Conservation (phyloP, 2,888 invertebrate species). For the Philereme transversata region DNA sequence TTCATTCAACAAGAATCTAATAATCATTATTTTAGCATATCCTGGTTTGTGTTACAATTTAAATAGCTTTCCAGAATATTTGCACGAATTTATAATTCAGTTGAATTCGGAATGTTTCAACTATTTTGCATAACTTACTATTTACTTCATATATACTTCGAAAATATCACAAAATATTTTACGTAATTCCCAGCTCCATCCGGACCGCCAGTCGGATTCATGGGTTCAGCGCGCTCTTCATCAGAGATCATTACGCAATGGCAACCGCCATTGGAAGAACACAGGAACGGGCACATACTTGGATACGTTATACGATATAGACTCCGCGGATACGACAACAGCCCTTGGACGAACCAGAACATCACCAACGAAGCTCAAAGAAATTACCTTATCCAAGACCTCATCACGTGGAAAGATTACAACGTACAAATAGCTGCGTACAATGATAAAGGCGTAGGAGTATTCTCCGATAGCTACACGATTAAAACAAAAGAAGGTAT, state of each 20-base stretch:
- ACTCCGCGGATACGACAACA: constrained; percentile 94
- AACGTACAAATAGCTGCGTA: constrained; percentile 98
- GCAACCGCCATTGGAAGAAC: constrained; percentile 97
- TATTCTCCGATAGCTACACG: constrained; percentile 94
- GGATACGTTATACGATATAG: constrained; percentile 97
- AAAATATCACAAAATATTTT: constrained; percentile 1
- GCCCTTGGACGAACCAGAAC: constrained; percentile 96
- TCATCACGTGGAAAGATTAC: constrained; percentile 99
- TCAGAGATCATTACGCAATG: constrained; percentile 98
- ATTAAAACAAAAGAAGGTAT: constrained; percentile 98
- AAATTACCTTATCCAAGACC: constrained; percentile 94
- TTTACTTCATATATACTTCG: background rate
- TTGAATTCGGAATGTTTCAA: background rate
- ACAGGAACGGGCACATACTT: constrained; percentile 96
- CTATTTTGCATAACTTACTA: background rate
- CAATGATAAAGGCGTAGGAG: constrained; percentile 97
- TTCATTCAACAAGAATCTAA: constrained; percentile 8
- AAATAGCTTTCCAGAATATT: constrained; percentile 6
- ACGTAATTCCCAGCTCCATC: constrained; percentile 90
- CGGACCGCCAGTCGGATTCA: constrained; percentile 97
- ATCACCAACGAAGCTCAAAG: constrained; percentile 96
- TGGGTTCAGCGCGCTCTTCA: constrained; percentile 96
- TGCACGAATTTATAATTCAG: constrained; percentile 7
- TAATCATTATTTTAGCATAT: constrained; percentile 3
- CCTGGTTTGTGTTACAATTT: constrained; percentile 12